Percentiles rank a stretch among this genome's conserved stretches.
Conservation (phyloP, 1,140 invertebrate species). For the Ylistrum balloti region DNA sequence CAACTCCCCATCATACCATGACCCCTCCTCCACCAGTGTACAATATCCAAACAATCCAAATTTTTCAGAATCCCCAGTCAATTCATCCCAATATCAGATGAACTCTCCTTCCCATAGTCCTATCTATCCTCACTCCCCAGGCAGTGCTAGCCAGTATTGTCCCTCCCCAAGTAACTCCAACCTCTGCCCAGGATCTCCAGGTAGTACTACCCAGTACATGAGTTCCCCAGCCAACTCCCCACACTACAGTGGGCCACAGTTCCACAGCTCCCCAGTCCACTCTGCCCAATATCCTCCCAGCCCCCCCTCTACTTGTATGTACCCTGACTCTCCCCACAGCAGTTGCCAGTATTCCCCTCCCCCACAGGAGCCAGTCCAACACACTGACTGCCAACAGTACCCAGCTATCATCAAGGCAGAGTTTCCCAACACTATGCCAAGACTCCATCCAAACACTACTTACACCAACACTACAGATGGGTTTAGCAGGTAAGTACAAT, state of each 20-base stretch:
- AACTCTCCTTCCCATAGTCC: slow-evolving; percentile 49
- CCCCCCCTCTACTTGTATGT: neutral
- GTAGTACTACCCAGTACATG: neutral
- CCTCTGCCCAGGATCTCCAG: slow-evolving; percentile 10
- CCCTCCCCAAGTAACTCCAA: neutral
- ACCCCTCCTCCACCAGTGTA: slow-evolving; percentile 37
- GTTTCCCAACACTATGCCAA: neutral
- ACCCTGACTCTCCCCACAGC: slow-evolving; percentile 29
- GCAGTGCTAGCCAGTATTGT: slow-evolving; percentile 18
- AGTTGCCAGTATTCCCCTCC: slow-evolving; percentile 36
- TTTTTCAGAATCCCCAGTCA: slow-evolving; percentile 41
- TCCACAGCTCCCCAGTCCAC: neutral
- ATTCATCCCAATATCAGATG: slow-evolving; percentile 46
- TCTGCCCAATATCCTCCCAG: neutral
- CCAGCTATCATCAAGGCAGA: slow-evolving; percentile 44
- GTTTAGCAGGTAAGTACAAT: neutral
- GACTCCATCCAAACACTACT: neutral
- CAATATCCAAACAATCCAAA: slow-evolving; percentile 45
- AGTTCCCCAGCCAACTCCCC: slow-evolving; percentile 6
- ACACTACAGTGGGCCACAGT: slow-evolving; percentile 14
- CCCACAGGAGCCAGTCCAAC: slow-evolving; percentile 29
- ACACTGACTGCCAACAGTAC: slow-evolving; percentile 38
- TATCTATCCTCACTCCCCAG: slow-evolving; percentile 34
- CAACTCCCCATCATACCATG: neutral
- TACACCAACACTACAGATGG: slow-evolving; percentile 12